Percentiles rank a stretch among this genome's conserved stretches.
Conservation (phyloP, 2,113 vertebrate species). For the Phrynosoma platyrhinos region DNA sequence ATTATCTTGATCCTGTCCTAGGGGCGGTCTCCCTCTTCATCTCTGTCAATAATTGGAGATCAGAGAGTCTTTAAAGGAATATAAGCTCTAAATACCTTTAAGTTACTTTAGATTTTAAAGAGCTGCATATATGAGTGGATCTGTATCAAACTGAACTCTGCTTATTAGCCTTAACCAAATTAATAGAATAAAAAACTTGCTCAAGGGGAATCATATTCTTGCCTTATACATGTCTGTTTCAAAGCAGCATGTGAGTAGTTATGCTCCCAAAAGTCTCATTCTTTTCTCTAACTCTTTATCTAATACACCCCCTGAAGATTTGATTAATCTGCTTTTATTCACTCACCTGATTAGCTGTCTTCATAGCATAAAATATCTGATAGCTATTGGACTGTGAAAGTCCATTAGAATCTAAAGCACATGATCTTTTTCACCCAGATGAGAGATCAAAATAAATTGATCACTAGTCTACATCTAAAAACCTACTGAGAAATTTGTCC, state of each 20-base stretch:
- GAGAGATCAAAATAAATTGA: neutral
- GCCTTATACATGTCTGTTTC: slow-evolving; percentile 39
- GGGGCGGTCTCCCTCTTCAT: too few species aligned
- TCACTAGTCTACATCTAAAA: slow-evolving; percentile 1
- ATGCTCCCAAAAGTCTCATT: slow-evolving; percentile 13
- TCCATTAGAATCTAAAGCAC: slow-evolving; percentile 5
- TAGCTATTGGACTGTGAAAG: slow-evolving; percentile 13
- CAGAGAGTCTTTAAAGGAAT: too few species aligned
- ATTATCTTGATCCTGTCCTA: too few species aligned
- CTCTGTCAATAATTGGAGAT: too few species aligned
- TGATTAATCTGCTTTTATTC: slow-evolving; percentile 25
- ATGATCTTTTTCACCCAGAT: neutral
- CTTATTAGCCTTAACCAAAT: too few species aligned
- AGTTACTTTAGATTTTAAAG: too few species aligned
- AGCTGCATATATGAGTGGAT: too few species aligned
- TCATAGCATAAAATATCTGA: slow-evolving; percentile 26
- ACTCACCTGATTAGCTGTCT: neutral
- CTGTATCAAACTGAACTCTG: too few species aligned
- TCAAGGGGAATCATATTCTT: slow-evolving; percentile 41
- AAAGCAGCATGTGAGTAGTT: slow-evolving; percentile 38
- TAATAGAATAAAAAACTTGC: slow-evolving; percentile 36
- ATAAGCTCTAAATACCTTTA: too few species aligned
- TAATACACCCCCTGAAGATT: neutral
- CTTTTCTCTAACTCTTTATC: neutral
- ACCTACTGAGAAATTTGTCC: neutral